phyloP scores from a whole-genome alignment of 1,140 invertebrate genomes.

The Teleopsis dalmanni region DNA sequence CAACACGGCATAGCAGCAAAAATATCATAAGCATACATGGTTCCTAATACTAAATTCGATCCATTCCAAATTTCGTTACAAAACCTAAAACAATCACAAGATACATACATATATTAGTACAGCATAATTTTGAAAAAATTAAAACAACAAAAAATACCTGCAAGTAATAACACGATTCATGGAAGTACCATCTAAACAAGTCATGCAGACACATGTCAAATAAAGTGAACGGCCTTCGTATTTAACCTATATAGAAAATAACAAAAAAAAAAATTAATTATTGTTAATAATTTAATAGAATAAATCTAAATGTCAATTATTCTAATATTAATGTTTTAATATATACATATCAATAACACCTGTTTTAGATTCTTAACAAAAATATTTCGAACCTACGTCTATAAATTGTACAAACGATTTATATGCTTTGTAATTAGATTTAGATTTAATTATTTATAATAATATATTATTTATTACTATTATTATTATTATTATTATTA shows the following conservation, averaged over 20 bases:
- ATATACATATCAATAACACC: too few relatives aligned
- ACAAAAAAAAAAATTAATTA: constrained; percentile 10
- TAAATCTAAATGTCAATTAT: too few relatives aligned
- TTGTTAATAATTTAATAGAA: not conserved
- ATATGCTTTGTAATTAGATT: not conserved
- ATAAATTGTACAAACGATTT: not conserved
- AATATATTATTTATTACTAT: too few relatives aligned
- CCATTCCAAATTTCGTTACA: constrained; percentile 88
- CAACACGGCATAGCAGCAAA: constrained; percentile 96
- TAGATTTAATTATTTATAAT: not conserved
- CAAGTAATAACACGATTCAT: constrained; percentile 66
- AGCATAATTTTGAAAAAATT: not conserved
- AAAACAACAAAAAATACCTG: constrained; percentile 34
- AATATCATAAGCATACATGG: constrained; percentile 97
- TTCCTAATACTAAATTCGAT: constrained; percentile 83
- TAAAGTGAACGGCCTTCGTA: constrained; percentile 81
- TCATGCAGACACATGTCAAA: constrained; percentile 89
- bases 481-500: too few relatives aligned
- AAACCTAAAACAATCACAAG: constrained; percentile 46
- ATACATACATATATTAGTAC: constrained; percentile 1
- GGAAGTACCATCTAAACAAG: constrained; percentile 75
- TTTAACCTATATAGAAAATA: constrained; percentile 62
- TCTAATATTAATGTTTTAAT: too few relatives aligned
- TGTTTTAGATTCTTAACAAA: not conserved
- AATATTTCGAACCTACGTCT: not conserved